Evolutionary conservation across 2,113 vertebrate species (phyloP).

Genomic region (Mirza zaza): DNA sequence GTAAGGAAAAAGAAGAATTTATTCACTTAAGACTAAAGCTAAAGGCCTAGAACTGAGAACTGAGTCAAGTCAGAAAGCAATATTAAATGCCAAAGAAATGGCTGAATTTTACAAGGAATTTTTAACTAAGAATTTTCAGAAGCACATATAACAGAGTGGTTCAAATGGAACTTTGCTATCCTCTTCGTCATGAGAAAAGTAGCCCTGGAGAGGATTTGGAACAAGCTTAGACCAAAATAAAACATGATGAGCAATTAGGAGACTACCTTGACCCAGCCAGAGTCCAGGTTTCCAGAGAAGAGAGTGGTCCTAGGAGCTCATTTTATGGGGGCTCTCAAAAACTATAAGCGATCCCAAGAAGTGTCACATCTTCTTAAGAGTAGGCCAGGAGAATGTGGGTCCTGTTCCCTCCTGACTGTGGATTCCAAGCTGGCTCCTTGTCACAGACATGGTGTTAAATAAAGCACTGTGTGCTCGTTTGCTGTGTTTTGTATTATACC

Average conservation of each 20-base stretch:
- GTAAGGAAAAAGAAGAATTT: constrained; percentile 93
- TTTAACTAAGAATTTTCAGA: too few relatives aligned
- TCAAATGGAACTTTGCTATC: constrained; percentile 92
- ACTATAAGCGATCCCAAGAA: not conserved
- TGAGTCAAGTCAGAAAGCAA: constrained; percentile 86
- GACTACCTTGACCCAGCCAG: not conserved
- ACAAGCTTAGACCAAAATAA: constrained; percentile 76
- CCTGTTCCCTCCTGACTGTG: not conserved
- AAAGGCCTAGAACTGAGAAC: constrained; percentile 87
- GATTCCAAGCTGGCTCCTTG: not conserved
- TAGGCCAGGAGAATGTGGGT: not conserved
- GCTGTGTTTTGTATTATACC: not conserved
- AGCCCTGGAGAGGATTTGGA: constrained; percentile 86
- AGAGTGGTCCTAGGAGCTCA: not conserved
- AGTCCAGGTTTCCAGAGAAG: not conserved
- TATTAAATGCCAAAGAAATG: too few relatives aligned
- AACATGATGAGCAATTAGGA: constrained; percentile 58
- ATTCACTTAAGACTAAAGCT: constrained; percentile 86
- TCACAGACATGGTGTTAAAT: rapidly evolving
- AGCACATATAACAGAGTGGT: constrained; percentile 88
- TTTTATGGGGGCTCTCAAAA: not conserved
- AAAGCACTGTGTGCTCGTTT: rapidly evolving
- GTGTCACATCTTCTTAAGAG: too few relatives aligned
- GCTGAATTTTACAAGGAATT: too few relatives aligned
- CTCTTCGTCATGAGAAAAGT: constrained; percentile 94